phyloP scores from a whole-genome alignment of 2,113 vertebrate genomes.

The Proteles cristata region DNA sequence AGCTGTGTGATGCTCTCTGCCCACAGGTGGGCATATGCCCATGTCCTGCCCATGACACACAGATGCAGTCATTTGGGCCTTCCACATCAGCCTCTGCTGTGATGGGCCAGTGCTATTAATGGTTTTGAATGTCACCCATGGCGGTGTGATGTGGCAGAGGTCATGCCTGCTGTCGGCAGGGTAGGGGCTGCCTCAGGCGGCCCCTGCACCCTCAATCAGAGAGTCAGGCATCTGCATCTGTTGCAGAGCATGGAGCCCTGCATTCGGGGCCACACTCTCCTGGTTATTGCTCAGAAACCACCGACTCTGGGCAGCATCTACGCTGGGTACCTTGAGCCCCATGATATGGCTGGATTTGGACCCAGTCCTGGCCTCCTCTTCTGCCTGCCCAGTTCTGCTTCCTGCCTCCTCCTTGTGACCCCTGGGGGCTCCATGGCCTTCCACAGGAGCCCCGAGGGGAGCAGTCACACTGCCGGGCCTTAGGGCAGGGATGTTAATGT shows the following conservation, averaged over 20 bases:
- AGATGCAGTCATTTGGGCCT: not conserved
- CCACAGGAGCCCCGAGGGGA: not conserved
- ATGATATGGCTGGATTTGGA: not conserved
- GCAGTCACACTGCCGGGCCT: not conserved
- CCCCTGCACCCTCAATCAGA: no score
- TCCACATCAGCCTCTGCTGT: not conserved
- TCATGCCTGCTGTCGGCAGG: not conserved
- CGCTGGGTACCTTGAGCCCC: not conserved
- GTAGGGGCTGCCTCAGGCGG: not conserved
- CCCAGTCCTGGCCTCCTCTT: not conserved
- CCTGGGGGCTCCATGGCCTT: fast-evolving
- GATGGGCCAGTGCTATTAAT: not conserved
- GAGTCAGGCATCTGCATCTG: not conserved
- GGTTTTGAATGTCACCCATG: not conserved
- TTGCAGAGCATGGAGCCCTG: not conserved
- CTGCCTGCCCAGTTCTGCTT: not conserved
- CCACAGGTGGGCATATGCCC: not conserved
- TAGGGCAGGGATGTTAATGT: not conserved
- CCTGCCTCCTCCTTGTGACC: not conserved
- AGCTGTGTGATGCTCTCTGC: not conserved
- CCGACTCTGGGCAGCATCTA: not conserved
- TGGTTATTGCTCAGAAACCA: not conserved
- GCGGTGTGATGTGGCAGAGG: no score
- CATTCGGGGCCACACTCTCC: not conserved
- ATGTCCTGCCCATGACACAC: not conserved